Percentiles rank a stretch among this genome's conserved stretches.
Evolutionary conservation across 2,113 vertebrate species (phyloP).

Genomic region (Hemicordylus capensis): DNA sequence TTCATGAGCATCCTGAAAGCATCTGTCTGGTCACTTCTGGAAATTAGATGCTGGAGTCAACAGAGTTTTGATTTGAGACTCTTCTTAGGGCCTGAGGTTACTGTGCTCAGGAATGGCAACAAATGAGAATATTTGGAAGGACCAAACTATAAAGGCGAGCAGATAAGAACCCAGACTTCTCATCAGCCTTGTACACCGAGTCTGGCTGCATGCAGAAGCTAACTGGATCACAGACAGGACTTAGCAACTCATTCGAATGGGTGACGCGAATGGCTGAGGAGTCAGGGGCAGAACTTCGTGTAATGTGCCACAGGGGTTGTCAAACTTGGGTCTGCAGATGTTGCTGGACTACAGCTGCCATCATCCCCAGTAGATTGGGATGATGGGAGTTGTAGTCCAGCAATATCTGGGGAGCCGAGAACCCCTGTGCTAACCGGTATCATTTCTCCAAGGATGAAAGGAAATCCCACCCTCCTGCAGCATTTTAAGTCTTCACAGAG

Average conservation of each 20-base stretch:
- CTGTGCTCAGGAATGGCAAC: neutral
- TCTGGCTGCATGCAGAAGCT: neutral
- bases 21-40: neutral
- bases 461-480: neutral
- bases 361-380: too few species aligned
- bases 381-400: too few species aligned
- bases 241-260: neutral
- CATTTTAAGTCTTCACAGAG: neutral
- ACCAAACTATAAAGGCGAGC: neutral
- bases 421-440: neutral
- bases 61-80: neutral
- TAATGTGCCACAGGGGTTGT: too few species aligned
- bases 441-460: neutral
- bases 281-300: neutral
- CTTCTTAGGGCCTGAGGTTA: too few species aligned
- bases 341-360: too few species aligned
- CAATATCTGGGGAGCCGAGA: too few species aligned
- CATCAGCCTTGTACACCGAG: neutral
- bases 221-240: neutral
- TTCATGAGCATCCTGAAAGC: neutral
- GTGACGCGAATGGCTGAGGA: neutral
- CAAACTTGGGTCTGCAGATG: too few species aligned
- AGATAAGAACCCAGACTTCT: neutral
- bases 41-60: neutral
- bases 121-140: neutral